Conservation (phyloP, 2,888 invertebrate genomes). For the Dolichomitus sp. region DNA sequence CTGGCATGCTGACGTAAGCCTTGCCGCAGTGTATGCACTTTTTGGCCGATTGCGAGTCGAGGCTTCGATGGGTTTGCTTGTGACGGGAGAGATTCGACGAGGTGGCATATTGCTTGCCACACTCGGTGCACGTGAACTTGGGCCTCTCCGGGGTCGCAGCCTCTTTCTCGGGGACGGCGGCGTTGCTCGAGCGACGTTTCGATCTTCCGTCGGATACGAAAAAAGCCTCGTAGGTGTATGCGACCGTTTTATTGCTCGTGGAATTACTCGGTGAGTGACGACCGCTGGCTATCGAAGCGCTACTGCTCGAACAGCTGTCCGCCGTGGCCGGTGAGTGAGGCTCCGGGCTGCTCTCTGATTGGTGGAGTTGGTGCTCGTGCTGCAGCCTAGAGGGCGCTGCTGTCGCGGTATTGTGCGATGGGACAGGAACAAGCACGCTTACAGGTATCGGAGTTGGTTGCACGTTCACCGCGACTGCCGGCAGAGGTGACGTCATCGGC, state of each 20-base stretch:
- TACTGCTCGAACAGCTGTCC: constrained; percentile 74
- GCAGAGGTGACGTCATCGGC: constrained; percentile 63
- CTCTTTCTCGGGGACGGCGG: constrained; percentile 85
- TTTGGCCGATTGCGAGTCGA: constrained; percentile 97
- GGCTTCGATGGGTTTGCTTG: constrained; percentile 95
- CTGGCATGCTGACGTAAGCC: constrained; percentile 99
- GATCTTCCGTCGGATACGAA: constrained; percentile 96
- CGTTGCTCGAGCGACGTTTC: constrained; percentile 89
- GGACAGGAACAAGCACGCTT: constrained; percentile 82
- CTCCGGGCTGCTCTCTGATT: constrained; percentile 75
- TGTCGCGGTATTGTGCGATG: constrained; percentile 75
- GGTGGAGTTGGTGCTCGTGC: constrained; percentile 70
- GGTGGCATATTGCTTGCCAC: constrained; percentile 97
- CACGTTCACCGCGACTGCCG: constrained; percentile 54
- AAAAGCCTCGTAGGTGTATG: constrained; percentile 97
- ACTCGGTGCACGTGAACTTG: constrained; percentile 92
- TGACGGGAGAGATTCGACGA: constrained; percentile 96
- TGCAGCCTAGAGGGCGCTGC: constrained; percentile 76
- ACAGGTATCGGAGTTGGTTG: constrained; percentile 79
- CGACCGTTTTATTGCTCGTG: constrained; percentile 91
- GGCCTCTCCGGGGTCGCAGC: constrained; percentile 86
- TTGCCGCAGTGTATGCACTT: constrained; percentile 98
- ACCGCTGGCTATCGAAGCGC: constrained; percentile 73
- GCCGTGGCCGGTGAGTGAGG: constrained; percentile 80
- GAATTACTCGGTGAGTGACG: constrained; percentile 75